Evolutionary conservation across 2,113 vertebrate genomes (phyloP).

Genomic region (Serinus canaria): DNA sequence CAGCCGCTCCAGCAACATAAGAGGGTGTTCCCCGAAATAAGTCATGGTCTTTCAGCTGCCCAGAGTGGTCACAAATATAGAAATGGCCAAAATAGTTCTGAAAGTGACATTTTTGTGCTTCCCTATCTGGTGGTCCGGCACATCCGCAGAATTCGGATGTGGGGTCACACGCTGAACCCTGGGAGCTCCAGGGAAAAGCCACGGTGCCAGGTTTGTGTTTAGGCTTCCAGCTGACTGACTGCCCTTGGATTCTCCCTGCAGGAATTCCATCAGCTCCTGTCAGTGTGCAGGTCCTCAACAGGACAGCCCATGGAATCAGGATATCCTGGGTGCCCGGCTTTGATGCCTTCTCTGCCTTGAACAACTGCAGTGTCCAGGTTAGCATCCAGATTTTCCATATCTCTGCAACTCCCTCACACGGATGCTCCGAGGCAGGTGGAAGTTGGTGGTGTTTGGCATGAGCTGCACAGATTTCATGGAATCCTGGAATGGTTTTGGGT

Average conservation of each 20-base stretch:
- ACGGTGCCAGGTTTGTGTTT: fast-evolving
- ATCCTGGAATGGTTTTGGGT: neutral
- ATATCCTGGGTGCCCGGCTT: slow-evolving; percentile 88
- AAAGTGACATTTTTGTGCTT: neutral
- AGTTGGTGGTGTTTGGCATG: neutral
- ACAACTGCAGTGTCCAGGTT: slow-evolving; percentile 82
- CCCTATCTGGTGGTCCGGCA: neutral
- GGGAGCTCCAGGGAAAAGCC: neutral
- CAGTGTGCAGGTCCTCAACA: slow-evolving; percentile 69
- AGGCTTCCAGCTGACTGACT: neutral
- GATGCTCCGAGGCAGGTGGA: neutral
- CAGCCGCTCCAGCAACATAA: fast-evolving
- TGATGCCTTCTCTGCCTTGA: slow-evolving; percentile 85
- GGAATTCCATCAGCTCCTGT: slow-evolving; percentile 62
- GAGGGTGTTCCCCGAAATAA: neutral
- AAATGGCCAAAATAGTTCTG: neutral
- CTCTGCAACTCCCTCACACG: fast-evolving
- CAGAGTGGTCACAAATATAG: neutral
- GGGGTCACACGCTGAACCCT: neutral
- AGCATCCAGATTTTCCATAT: neutral
- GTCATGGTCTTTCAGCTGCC: neutral
- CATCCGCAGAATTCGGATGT: fast-evolving
- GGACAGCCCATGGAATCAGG: slow-evolving; percentile 70
- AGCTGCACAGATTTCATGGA: fast-evolving
- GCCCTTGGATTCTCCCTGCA: slow-evolving; percentile 18